phyloP scores from a whole-genome alignment of 2,113 vertebrate genomes.

The Syngnathoides biaculeatus region DNA sequence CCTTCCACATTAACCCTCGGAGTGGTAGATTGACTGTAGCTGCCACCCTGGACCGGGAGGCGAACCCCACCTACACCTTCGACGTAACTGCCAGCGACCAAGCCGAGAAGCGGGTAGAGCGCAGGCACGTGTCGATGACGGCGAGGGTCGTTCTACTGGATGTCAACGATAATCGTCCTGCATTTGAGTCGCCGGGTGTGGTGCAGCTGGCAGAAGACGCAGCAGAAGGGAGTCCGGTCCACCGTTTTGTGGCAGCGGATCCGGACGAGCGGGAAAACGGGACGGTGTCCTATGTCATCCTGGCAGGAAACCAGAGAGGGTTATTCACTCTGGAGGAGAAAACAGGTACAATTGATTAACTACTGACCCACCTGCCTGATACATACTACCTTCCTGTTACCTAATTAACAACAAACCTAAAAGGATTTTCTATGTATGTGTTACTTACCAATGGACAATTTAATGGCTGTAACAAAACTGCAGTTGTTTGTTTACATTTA shows the following conservation, averaged over 20 bases:
- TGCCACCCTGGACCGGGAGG: slow-evolving; percentile 79
- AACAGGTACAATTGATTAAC: slow-evolving; percentile 72
- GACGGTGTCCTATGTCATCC: slow-evolving; percentile 73
- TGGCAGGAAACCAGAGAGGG: slow-evolving; percentile 77
- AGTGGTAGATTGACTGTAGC: slow-evolving; percentile 77
- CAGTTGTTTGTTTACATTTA: too few relatives aligned
- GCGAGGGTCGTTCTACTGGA: slow-evolving; percentile 83
- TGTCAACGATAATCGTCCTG: slow-evolving; percentile 85
- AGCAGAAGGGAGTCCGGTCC: slow-evolving; percentile 76
- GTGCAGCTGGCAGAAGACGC: slow-evolving; percentile 75
- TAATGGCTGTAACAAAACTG: too few relatives aligned
- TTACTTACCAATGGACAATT: too few relatives aligned
- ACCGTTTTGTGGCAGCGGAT: slow-evolving; percentile 79
- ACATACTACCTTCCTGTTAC: too few relatives aligned
- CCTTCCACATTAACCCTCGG: slow-evolving; percentile 79
- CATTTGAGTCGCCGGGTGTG: slow-evolving; percentile 69
- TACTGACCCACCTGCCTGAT: too few relatives aligned
- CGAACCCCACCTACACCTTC: slow-evolving; percentile 62
- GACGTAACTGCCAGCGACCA: slow-evolving; percentile 80
- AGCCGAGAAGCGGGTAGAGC: slow-evolving; percentile 69
- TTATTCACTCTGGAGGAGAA: slow-evolving; percentile 77
- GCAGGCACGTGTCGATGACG: slow-evolving; percentile 64
- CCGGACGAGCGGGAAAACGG: slow-evolving; percentile 81
- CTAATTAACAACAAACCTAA: too few relatives aligned
- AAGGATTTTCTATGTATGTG: too few relatives aligned